Percentiles rank a stretch among this genome's conserved stretches.
Evolutionary conservation across 2,113 vertebrate genomes (phyloP).

Genomic region (Vanacampus margaritifer): DNA sequence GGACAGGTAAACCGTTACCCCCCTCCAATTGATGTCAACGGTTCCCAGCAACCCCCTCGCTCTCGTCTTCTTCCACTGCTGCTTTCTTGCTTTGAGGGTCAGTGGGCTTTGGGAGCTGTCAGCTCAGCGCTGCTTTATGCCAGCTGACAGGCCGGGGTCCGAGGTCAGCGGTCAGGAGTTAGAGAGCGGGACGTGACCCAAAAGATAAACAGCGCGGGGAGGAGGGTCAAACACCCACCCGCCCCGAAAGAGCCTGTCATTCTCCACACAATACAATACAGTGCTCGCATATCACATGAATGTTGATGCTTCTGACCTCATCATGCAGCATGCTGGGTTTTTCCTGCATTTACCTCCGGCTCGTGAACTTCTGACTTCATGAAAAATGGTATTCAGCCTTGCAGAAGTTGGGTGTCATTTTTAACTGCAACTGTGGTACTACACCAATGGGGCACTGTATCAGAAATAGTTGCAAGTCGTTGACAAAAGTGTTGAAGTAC

Average conservation of each 20-base stretch:
- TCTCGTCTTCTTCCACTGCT: slow-evolving; percentile 19
- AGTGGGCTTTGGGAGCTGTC: slow-evolving; percentile 72
- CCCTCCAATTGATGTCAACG: slow-evolving; percentile 32
- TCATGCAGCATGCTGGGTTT: neutral
- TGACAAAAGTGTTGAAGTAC: too few species aligned
- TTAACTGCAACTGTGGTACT: too few species aligned
- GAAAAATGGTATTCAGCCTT: neutral
- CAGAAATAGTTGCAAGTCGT: too few species aligned
- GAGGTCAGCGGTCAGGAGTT: slow-evolving; percentile 57
- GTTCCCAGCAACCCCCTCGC: slow-evolving; percentile 36
- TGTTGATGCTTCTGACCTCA: slow-evolving; percentile 18
- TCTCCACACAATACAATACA: slow-evolving; percentile 50
- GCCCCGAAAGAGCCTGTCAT: slow-evolving; percentile 65
- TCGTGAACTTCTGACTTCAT: neutral
- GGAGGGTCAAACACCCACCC: slow-evolving; percentile 36
- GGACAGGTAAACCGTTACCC: slow-evolving; percentile 46
- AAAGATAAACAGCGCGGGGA: slow-evolving; percentile 64
- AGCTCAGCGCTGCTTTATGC: slow-evolving; percentile 55
- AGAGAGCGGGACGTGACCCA: slow-evolving; percentile 62
- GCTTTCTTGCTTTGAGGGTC: slow-evolving; percentile 42
- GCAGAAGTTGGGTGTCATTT: neutral
- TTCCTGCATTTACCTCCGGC: neutral
- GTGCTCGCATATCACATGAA: slow-evolving; percentile 30
- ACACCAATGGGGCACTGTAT: too few species aligned
- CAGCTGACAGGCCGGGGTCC: slow-evolving; percentile 59